Evolutionary conservation across 2,797 vertebrate species (phyloP), one percentile per base, ranked within the genome.

Genomic region (Sebastes matsubarae): DNA sequence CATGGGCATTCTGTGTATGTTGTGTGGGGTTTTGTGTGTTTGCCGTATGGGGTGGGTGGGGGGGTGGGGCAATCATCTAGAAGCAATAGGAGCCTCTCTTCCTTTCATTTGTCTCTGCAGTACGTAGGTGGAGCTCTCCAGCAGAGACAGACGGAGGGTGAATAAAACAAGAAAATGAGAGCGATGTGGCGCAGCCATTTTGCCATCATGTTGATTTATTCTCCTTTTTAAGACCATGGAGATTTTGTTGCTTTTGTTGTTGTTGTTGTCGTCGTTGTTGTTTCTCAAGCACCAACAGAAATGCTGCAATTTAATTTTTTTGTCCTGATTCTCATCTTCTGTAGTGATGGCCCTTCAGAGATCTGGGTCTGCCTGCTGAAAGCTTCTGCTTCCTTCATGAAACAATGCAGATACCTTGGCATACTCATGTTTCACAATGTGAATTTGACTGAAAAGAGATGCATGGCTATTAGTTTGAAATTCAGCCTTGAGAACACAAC

Each of bases 91-190:
- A 79, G 77, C 77, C 81, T 72, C 68, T 80, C 52, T 77, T 68
- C 25, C 52, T 83, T 71, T 87, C 57, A 71, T 84, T 85, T 78
- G 75, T 86, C 65, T 81, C 58, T 81, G 72, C 76, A 81, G 79
- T 67, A 89, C 42, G 82, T 86, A 84, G 89, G 87, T 79, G 89
- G 88, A 87, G 81, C 81, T 81, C 72, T 72, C 42, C 72, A 82
- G 77, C 77, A 67, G 70, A 87, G 64, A 82, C 72, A 79, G 64
- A 82, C 34, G 1, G 63, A 74, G 72, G 64, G 8, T 38, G 78
- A 85, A 74, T 67, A 86, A 90, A 75, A 81, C 64, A 72, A 79
- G n/a, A 79, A 84, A 84, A 89, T 50, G 42, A 85, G 75, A 75
- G 75, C 46, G 14, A 27, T 77, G 73, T 78, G 63, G 70, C 71